Evolutionary conservation across 1,140 invertebrate genomes (phyloP), one percentile per base, ranked within the genome.

Genomic region (Vollenhovia emeryi): DNA sequence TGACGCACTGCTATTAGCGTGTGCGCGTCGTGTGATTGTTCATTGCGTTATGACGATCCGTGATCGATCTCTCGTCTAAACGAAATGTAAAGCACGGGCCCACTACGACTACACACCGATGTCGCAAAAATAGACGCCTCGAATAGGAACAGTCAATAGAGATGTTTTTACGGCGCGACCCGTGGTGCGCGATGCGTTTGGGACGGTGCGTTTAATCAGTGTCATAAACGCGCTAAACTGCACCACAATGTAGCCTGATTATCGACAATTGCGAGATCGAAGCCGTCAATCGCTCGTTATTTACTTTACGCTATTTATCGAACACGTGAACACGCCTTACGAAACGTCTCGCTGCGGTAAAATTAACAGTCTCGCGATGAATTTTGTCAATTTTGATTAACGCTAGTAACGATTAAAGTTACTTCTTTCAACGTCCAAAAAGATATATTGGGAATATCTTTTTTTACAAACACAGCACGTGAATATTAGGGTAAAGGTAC

Each of bases 101-200:
- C 62, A 75, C 36, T 73, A 13, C 21, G 52, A 30, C 11, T 74
- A 64, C 84, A 79, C 73, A 24, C 30, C 30, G 13, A 5, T 11
- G 60, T 48, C 60, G 76, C 64, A 79, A 83, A 87, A 85, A 89
- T 88, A 87, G 40, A 66, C 66, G 15, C 13, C 52, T 78, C n/a
- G 45, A 84, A 89, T 59, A 62, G 33, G 24, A 80, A 89, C 33
- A 9, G 87, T 87, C 79, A 90, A 89, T 48, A 89, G 30, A 80
- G 69, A 66, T 60, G 60, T 87, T 90, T 84, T 84, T 57, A 30
- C 68, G 24, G 9, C 27, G 43, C 76, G 5, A 60, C 18, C 40
- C 3, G 18, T 24, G 27, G 13, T 33, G 52, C 60, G 8, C 59
- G 59, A 45, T 55, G 13, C 21, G 33, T 66, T 80, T 80, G 13